phyloP scores from a whole-genome alignment of 2,113 vertebrate genomes.

The Hydropotes inermis region DNA sequence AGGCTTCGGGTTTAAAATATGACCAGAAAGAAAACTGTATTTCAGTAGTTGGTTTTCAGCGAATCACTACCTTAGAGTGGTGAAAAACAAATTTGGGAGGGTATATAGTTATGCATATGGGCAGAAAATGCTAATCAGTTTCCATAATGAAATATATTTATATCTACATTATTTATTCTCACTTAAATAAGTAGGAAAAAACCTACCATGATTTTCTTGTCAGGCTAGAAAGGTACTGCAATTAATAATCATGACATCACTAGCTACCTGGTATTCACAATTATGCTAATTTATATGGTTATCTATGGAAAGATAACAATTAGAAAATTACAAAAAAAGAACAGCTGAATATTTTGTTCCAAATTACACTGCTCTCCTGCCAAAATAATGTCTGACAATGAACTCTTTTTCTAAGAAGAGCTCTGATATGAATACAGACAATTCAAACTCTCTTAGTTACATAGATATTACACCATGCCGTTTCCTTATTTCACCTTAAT shows the following conservation, averaged over 20 bases:
- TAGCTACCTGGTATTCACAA: conserved; percentile 34
- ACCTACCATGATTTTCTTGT: conserved; percentile 52
- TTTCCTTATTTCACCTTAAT: conserved; percentile 38
- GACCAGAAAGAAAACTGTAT: conserved; percentile 13
- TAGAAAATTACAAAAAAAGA: background rate
- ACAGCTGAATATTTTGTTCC: conserved; percentile 14
- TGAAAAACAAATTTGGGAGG: background rate
- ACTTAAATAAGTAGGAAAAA: conserved; percentile 16
- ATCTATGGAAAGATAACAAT: conserved; percentile 19
- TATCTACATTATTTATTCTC: background rate
- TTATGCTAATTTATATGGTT: background rate
- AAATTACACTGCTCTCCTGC: background rate
- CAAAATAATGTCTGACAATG: background rate
- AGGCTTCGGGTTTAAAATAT: conserved; percentile 40
- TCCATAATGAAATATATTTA: conserved; percentile 1
- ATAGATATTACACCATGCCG: background rate
- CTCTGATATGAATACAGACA: background rate
- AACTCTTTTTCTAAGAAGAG: conserved; percentile 14
- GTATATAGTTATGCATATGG: background rate
- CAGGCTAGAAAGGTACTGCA: background rate
- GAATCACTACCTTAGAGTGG: background rate
- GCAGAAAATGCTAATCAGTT: conserved; percentile 36
- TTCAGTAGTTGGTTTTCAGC: background rate
- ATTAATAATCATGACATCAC: conserved; percentile 56
- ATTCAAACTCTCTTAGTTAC: conserved; percentile 1